A percentile compares a stretch with the other conserved stretches of the same genome.
Conservation (phyloP, 2,888 invertebrate genomes). For the Diaphora mendica region DNA sequence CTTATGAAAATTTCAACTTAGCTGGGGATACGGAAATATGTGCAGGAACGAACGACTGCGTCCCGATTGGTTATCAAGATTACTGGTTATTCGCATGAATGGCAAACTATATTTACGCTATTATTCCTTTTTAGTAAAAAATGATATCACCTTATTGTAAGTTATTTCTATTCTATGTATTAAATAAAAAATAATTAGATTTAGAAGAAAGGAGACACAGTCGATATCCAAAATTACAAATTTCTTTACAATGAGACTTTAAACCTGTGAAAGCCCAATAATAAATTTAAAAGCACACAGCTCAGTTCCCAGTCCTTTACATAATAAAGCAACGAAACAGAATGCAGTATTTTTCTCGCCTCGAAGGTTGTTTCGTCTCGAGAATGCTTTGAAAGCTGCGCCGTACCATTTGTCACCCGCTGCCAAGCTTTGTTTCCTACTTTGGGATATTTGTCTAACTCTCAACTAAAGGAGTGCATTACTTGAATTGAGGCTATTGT, state of each 20-base stretch:
- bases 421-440: conserved; percentile 42
- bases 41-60: background rate
- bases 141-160: background rate
- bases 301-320: conserved; percentile 18
- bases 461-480: conserved; percentile 38
- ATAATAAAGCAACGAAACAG: conserved; percentile 35
- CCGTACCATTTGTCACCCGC: conserved; percentile 47
- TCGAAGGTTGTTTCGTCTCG: conserved; percentile 13
- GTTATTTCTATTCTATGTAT: too few relatives aligned
- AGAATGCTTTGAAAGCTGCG: conserved; percentile 48
- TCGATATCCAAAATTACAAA: background rate
- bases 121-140: background rate
- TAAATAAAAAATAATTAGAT: background rate
- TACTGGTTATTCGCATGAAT: conserved; percentile 1
- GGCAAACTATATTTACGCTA: background rate
- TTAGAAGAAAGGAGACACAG: background rate
- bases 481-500: conserved; percentile 33
- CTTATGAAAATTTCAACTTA: conserved; percentile 18
- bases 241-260: background rate
- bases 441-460: conserved; percentile 38
- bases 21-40: conserved; percentile 7
- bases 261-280: conserved; percentile 2
- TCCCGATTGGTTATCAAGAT: background rate
- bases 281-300: conserved; percentile 14
- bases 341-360: conserved; percentile 39